These are phyloP conservation scores for Morone saxatilis DNA, from an alignment of 2,113 vertebrate species.

Conservation along the genomic window DNA sequence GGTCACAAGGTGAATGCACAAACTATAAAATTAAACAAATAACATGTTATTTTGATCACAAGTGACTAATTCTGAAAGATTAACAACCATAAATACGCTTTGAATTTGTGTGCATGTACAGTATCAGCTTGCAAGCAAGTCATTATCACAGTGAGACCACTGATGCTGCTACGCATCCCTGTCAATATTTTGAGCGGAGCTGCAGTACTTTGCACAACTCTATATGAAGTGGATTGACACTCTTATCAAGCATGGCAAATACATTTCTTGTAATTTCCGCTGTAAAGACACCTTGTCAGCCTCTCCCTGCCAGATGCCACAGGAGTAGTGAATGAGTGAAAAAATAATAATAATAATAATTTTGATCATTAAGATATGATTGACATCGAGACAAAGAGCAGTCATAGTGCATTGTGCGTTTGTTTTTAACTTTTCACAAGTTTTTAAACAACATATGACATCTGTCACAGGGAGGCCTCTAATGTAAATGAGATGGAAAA, in stretches of 20 bases:
- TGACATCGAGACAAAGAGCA: constrained; percentile 82
- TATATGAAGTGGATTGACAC: constrained; percentile 68
- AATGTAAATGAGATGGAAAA: constrained; percentile 37
- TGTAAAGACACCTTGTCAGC: constrained; percentile 75
- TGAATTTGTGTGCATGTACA: constrained; percentile 19
- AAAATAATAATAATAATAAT: constrained; percentile 31
- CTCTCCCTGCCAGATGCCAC: constrained; percentile 77
- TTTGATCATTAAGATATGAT: constrained; percentile 81
- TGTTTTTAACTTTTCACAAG: constrained; percentile 78
- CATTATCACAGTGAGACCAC: constrained; percentile 63
- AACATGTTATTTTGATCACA: constrained; percentile 6
- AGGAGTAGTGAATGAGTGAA: constrained; percentile 24
- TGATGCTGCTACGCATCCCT: constrained; percentile 39
- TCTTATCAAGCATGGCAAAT: constrained; percentile 75
- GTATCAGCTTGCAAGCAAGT: constrained; percentile 51
- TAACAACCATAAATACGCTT: constrained; percentile 13
- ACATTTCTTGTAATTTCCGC: constrained; percentile 74
- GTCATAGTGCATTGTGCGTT: constrained; percentile 72
- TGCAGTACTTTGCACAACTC: constrained; percentile 54
- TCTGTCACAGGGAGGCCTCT: constrained; percentile 57
- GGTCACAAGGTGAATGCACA: background rate
- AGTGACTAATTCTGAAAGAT: constrained; percentile 20
- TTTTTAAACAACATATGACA: constrained; percentile 78
- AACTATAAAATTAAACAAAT: background rate
- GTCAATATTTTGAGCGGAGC: constrained; percentile 64